phyloP scores from a whole-genome alignment of 2,113 vertebrate species.

The Geococcyx californianus region DNA sequence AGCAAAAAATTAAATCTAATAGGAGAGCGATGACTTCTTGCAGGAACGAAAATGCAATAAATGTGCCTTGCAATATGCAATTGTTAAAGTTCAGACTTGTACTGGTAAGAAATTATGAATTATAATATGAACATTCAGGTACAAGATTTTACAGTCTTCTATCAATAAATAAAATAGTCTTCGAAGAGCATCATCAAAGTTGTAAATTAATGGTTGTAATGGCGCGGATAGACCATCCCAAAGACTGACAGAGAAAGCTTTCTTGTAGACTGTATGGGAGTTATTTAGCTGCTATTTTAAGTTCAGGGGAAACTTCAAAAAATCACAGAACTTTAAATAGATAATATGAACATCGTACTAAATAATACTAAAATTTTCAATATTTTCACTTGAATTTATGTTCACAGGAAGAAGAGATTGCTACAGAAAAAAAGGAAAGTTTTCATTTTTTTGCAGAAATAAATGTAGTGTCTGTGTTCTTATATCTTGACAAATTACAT shows the following conservation, averaged over 20 bases:
- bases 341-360: not conserved
- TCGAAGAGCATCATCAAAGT: not conserved
- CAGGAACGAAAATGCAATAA: not conserved
- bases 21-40: not conserved
- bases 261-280: not conserved
- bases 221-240: not conserved
- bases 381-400: not conserved
- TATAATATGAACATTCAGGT: not conserved
- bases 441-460: not conserved
- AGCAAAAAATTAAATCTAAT: not conserved
- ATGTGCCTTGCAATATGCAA: not conserved
- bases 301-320: not conserved
- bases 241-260: not conserved
- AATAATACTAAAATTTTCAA: not conserved
- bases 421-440: not conserved
- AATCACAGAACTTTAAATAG: not conserved
- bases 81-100: not conserved
- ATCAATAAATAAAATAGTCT: not conserved
- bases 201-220: not conserved
- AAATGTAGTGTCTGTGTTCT: not conserved
- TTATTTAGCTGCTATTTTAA: not conserved
- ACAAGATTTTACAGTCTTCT: not conserved
- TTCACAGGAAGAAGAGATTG: not conserved
- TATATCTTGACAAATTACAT: not conserved
- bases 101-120: not conserved